These are phyloP conservation scores for Sebastolobus alascanus DNA, from an alignment of 2,797 vertebrate species.

Conservation along the genomic window DNA sequence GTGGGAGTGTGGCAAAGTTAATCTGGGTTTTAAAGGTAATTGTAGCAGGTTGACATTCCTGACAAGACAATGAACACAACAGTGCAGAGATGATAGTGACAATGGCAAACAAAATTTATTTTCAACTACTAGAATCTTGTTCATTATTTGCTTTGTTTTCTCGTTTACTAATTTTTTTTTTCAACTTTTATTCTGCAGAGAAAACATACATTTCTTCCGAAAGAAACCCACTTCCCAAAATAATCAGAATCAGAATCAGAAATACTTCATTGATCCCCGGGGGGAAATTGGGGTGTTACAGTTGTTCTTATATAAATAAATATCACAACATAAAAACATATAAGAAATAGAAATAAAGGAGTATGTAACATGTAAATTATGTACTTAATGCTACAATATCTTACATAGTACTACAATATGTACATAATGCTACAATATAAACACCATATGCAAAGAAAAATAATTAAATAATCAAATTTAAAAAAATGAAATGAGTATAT, in stretches of 20 bases:
- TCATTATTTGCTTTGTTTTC: background rate
- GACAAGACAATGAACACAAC: constrained; percentile 17
- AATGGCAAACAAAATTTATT: background rate
- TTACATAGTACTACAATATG: no score
- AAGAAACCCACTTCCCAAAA: background rate
- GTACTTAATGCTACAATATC: no score
- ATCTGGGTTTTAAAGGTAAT: constrained; percentile 25
- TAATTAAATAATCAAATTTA: no score
- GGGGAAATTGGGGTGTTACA: no score
- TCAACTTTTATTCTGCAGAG: background rate
- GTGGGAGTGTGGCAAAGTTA: constrained; percentile 22
- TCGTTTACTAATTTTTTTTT: background rate
- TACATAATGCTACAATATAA: no score
- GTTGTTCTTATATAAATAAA: no score
- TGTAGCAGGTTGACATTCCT: constrained; percentile 16
- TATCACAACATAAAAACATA: background rate
- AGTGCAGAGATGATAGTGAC: background rate
- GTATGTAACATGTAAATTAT: no score
- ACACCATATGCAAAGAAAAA: no score
- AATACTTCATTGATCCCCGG: no score
- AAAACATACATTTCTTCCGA: background rate
- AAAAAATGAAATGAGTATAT: no score
- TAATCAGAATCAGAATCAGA: background rate
- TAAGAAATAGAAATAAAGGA: no score
- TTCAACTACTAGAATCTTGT: background rate